phyloP scores from a whole-genome alignment of 92 coral and sea anemone species.

The Paragorgia papillata region DNA sequence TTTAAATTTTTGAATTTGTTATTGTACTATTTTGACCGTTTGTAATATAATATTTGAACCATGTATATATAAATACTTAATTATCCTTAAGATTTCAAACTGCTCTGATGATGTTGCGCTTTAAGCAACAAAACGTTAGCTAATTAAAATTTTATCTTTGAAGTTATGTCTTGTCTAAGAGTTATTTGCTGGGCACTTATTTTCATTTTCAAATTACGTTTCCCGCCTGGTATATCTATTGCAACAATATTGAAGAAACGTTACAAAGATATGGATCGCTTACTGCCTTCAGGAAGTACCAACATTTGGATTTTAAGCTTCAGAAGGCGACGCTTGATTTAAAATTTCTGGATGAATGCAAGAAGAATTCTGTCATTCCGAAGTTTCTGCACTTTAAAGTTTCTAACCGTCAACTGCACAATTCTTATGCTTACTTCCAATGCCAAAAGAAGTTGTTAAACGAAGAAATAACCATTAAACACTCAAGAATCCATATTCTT shows the following conservation, averaged over 20 bases:
- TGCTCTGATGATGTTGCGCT: no score
- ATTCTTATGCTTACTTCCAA: neutral
- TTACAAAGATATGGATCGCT: constrained; percentile 13
- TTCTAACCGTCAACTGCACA: neutral
- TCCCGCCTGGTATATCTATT: constrained; percentile 4
- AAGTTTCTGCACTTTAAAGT: constrained; percentile 9
- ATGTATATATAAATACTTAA: no score
- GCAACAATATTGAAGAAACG: neutral
- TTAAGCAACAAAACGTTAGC: no score
- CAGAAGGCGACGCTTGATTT: constrained; percentile 23
- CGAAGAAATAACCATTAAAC: neutral
- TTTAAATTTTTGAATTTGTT: no score
- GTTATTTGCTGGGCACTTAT: constrained; percentile 8
- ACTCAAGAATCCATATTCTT: neutral
- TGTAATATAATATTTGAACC: no score
- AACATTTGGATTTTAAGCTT: neutral
- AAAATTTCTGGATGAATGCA: neutral
- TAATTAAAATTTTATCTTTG: no score
- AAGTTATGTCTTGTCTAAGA: neutral
- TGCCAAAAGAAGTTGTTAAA: neutral
- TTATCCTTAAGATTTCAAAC: no score
- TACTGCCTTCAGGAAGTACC: constrained; percentile 5
- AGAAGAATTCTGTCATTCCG: neutral
- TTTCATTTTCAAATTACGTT: neutral
- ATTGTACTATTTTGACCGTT: no score